phyloP scores from a whole-genome alignment of 2,888 invertebrate species.

The Stenichneumon culpator region DNA sequence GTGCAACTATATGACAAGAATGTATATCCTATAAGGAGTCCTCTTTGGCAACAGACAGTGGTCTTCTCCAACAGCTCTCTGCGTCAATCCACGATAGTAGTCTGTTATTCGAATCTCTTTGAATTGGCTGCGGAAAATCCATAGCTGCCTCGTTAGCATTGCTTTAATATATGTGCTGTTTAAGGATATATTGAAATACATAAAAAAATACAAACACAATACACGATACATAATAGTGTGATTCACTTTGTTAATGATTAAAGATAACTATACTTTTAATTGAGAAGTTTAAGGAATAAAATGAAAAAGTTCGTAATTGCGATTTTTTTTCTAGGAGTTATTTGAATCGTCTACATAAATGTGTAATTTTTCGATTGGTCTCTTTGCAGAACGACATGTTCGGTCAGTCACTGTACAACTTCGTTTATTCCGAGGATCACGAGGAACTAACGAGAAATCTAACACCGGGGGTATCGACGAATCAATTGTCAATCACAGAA shows the following conservation, averaged over 20 bases:
- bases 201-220: neutral
- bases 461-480: constrained; percentile 81
- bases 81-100: constrained; percentile 14
- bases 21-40: constrained; percentile 9
- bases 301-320: neutral
- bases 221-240: neutral
- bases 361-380: neutral
- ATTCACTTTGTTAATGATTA: neutral
- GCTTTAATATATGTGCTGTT: neutral
- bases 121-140: neutral
- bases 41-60: neutral
- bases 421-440: constrained; percentile 93
- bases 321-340: neutral
- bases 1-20: constrained; percentile 19
- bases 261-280: neutral
- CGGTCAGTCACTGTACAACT: constrained; percentile 92
- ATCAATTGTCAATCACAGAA: constrained; percentile 62
- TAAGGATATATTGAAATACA: neutral
- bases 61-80: constrained; percentile 6
- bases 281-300: neutral
- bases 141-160: neutral
- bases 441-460: constrained; percentile 90
- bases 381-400: constrained; percentile 92
- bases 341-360: neutral
- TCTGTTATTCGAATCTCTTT: constrained; percentile 5